These are phyloP conservation scores for Acleris literana DNA, from an alignment of 2,888 invertebrate species.

Conservation along the genomic window DNA sequence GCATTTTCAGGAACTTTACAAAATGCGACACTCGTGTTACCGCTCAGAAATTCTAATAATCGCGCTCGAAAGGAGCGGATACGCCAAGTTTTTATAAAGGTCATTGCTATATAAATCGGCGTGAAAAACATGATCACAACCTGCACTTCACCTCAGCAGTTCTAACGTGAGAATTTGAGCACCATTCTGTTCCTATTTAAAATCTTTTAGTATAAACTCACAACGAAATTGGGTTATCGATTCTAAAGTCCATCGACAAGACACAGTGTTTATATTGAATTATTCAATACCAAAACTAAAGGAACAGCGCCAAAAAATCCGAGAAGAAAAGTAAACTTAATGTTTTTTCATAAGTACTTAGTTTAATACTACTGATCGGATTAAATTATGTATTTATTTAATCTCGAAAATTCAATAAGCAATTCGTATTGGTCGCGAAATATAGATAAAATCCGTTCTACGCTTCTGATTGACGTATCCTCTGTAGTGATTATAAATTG, in stretches of 20 bases:
- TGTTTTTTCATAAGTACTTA: background rate
- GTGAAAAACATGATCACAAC: constrained; percentile 87
- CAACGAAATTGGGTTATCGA: constrained; percentile 69
- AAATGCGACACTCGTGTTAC: constrained; percentile 84
- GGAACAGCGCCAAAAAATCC: constrained; percentile 14
- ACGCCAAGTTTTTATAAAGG: constrained; percentile 91
- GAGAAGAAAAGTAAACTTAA: constrained; percentile 7
- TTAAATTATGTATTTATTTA: constrained; percentile 18
- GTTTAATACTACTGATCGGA: constrained; percentile 15
- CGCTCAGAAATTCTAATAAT: constrained; percentile 84
- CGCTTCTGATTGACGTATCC: background rate
- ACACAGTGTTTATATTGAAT: constrained; percentile 30
- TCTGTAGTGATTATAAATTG: too few species aligned
- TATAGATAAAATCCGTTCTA: constrained; percentile 21
- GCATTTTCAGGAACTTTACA: constrained; percentile 83
- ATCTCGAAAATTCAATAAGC: constrained; percentile 20
- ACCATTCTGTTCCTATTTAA: constrained; percentile 36
- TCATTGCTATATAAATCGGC: constrained; percentile 92
- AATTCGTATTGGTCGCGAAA: constrained; percentile 29
- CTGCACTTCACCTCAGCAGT: constrained; percentile 37
- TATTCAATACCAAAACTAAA: constrained; percentile 15
- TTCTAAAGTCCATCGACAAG: constrained; percentile 70
- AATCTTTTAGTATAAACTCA: constrained; percentile 37
- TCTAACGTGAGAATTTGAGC: constrained; percentile 40
- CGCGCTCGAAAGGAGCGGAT: constrained; percentile 88